Evolutionary conservation across 2,888 invertebrate genomes (phyloP), one percentile per base, ranked within the genome.

Genomic region (Alloplasta piceator): DNA sequence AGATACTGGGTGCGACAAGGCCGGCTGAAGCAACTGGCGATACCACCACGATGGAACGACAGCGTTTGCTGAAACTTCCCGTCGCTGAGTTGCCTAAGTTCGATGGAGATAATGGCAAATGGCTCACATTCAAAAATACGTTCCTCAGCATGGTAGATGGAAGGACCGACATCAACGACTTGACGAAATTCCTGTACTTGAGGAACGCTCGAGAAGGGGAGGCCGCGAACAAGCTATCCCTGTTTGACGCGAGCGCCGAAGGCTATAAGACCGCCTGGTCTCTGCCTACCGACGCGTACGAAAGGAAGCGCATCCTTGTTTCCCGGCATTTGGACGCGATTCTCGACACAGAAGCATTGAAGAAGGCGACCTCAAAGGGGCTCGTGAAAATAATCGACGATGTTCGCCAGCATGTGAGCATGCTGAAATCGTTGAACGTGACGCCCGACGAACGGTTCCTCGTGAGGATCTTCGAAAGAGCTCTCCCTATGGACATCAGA

Each of bases 321-420:
- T 68, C 80, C 46, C 66, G 67, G 56, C 80, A 83, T 64, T 58
- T 79, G 9, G 55, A 46, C 48, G 38, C 50, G 43, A 70, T 80
- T 50, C 68, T 80, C 16, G 73, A 70, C n/a, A 73, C 80, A 12
- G 60, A 61, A 10, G 48, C 61, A 9, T 16, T 72, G 7, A 50
- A 38, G 9, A 67, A 14, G 6, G 64, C 38, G 43, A 72, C 48
- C 26, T 56, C 71, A 4, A 43, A 64, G 73, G 43, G 55, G 52
- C 56, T 74, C 12, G 48, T n/a, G 1, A 68, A 81, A 67, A 14
- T 58, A 9, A 43, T 63, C 14, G 73, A 61, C 72, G 39, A 72
- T n/a, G 72, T 82, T 12, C 67, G 82, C 64, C 82, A 84, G 64
- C 85, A 85, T 43, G 64, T 85, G 16, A 82, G 74, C 12, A 75